Evolutionary conservation across 2,797 vertebrate genomes (phyloP).

Genomic region (Helostoma temminkii): DNA sequence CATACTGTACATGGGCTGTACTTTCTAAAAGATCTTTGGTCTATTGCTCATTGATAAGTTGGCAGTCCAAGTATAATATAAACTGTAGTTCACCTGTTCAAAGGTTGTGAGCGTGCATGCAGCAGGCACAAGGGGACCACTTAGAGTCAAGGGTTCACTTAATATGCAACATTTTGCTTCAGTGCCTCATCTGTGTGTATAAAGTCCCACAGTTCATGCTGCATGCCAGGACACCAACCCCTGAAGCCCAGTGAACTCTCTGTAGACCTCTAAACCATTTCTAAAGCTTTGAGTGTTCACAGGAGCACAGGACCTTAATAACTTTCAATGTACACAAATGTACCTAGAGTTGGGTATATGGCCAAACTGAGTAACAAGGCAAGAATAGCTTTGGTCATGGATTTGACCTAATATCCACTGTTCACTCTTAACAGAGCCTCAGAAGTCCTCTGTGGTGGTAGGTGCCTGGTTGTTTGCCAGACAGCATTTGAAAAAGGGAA

Average conservation of each 20-base stretch:
- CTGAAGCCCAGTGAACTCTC: no score
- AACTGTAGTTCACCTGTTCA: slow-evolving; percentile 51
- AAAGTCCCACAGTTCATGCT: not conserved
- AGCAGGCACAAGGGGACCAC: not conserved
- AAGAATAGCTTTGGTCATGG: not conserved
- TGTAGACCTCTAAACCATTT: not conserved
- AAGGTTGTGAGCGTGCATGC: slow-evolving; percentile 47
- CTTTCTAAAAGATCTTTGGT: slow-evolving; percentile 20
- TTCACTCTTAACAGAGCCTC: not conserved
- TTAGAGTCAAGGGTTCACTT: not conserved
- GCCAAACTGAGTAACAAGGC: not conserved
- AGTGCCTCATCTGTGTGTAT: not conserved
- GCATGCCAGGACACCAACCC: no score
- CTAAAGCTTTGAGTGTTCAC: no score
- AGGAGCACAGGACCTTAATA: no score
- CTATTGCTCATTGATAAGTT: slow-evolving; percentile 50
- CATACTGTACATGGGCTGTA: no score
- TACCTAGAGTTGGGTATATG: not conserved
- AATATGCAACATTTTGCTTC: not conserved
- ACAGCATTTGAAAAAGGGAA: no score
- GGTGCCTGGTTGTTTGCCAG: no score
- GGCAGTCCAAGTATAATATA: slow-evolving; percentile 36
- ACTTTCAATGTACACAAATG: not conserved
- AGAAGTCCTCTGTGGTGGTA: not conserved
- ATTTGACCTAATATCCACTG: not conserved